These are phyloP conservation scores for Aradophagus sp. DNA, from an alignment of 1,140 invertebrate genomes.

Conservation along the genomic window DNA sequence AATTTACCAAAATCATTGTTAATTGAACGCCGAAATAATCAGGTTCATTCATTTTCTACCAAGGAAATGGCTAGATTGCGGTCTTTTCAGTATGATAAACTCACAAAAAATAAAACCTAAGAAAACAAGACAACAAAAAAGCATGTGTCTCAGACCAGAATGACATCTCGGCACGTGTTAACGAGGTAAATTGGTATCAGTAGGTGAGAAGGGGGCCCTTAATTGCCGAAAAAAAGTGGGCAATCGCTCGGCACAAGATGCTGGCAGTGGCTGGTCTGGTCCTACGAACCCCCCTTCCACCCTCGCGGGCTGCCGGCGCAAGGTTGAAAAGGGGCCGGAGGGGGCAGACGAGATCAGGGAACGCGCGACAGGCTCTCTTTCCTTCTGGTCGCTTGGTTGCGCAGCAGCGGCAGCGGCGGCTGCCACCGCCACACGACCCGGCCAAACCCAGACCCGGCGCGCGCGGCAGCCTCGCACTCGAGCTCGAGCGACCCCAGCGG, in stretches of 20 bases:
- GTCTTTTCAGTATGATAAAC: no score
- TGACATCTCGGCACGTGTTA: slow-evolving; percentile 9
- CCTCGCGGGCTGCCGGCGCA: not conserved
- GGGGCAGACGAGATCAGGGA: slow-evolving; percentile 21
- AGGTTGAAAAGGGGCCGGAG: slow-evolving; percentile 10
- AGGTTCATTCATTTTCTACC: no score
- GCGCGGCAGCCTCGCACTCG: slow-evolving; percentile 66
- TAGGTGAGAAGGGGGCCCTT: slow-evolving; percentile 24
- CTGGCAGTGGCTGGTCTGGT: no score
- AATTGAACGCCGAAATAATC: no score
- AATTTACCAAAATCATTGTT: no score
- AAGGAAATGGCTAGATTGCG: no score
- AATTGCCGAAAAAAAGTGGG: slow-evolving; percentile 44
- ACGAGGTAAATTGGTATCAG: slow-evolving; percentile 14
- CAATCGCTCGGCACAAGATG: slow-evolving; percentile 35
- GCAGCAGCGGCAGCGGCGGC: slow-evolving; percentile 63
- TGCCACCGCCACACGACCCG: slow-evolving; percentile 63
- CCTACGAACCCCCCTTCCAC: not conserved
- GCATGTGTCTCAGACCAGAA: no score
- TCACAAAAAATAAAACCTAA: no score
- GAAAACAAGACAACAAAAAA: no score
- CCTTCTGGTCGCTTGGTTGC: slow-evolving; percentile 58
- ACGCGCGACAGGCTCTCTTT: slow-evolving; percentile 30
- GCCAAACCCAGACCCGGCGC: slow-evolving; percentile 71
- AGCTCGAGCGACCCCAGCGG: slow-evolving; percentile 70